These are phyloP conservation scores for Cyprinus carpio DNA, from an alignment of 2,113 vertebrate species.

Conservation along the genomic window DNA sequence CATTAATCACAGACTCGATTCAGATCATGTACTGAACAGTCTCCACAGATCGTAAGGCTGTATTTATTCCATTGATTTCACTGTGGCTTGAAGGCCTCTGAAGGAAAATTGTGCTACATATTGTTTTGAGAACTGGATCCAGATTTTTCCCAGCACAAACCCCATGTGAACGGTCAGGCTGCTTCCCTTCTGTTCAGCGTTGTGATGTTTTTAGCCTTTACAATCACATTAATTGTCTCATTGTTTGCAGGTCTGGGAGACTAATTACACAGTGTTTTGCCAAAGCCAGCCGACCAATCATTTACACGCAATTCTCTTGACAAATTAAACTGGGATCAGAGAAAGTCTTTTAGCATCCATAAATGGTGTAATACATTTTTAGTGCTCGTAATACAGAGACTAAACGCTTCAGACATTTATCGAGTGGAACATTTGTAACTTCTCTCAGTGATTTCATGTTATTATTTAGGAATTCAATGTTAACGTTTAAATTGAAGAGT, in stretches of 20 bases:
- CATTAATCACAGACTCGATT: too few species aligned
- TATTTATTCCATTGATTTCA: too few species aligned
- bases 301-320: background rate
- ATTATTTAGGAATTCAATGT: background rate
- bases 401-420: background rate
- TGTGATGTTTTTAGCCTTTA: background rate
- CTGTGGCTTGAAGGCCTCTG: too few species aligned
- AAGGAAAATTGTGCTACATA: too few species aligned
- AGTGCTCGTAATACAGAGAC: background rate
- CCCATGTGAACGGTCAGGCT: background rate
- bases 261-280: constrained; percentile 7
- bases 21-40: too few species aligned
- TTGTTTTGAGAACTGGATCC: too few species aligned
- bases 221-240: constrained; percentile 2
- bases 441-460: background rate
- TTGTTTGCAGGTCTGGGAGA: constrained; percentile 12
- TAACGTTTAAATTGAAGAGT: background rate
- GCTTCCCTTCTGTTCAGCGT: background rate
- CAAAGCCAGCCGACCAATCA: background rate
- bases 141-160: too few species aligned
- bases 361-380: background rate
- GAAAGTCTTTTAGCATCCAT: background rate
- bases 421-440: background rate
- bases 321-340: background rate
- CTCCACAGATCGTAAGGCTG: too few species aligned